Percentiles rank a stretch among this genome's conserved stretches.
Evolutionary conservation across 2,888 invertebrate species (phyloP).

Genomic region (Synergus umbraculus): DNA sequence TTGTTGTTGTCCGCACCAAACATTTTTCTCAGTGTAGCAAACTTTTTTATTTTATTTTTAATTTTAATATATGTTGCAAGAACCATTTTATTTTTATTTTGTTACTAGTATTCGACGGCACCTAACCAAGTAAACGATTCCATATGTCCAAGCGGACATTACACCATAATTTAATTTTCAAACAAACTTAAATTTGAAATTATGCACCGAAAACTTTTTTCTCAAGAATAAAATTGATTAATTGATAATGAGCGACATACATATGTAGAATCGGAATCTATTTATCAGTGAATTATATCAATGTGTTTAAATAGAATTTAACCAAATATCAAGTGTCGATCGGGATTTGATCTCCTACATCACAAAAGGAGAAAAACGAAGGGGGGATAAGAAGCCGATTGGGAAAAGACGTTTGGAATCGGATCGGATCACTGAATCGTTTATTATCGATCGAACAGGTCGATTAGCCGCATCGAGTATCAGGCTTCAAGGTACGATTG

Average conservation of each 20-base stretch:
- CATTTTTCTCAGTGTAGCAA: no score
- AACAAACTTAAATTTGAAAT: no score
- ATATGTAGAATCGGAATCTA: background rate
- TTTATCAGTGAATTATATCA: background rate
- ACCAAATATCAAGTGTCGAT: slow-evolving; percentile 11
- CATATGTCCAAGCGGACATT: no score
- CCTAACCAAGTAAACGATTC: no score
- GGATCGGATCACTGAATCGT: slow-evolving; percentile 5
- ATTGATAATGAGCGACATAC: background rate
- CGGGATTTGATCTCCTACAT: background rate
- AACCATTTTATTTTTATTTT: no score
- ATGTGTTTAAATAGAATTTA: background rate
- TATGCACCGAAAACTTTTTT: no score
- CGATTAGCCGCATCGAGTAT: slow-evolving; percentile 11
- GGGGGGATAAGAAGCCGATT: background rate
- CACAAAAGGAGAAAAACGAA: background rate
- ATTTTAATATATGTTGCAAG: no score
- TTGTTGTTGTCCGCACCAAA: no score
- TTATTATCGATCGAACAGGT: slow-evolving; percentile 9
- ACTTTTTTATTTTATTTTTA: no score
- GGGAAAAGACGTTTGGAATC: background rate
- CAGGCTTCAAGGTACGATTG: background rate
- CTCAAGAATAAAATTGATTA: no score
- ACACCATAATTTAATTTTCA: no score
- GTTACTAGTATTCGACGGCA: no score